Percentiles rank a stretch among this genome's conserved stretches.
These are phyloP conservation scores for Probosciger aterrimus DNA, from an alignment of 2,113 vertebrate species.

Conservation along the genomic window DNA sequence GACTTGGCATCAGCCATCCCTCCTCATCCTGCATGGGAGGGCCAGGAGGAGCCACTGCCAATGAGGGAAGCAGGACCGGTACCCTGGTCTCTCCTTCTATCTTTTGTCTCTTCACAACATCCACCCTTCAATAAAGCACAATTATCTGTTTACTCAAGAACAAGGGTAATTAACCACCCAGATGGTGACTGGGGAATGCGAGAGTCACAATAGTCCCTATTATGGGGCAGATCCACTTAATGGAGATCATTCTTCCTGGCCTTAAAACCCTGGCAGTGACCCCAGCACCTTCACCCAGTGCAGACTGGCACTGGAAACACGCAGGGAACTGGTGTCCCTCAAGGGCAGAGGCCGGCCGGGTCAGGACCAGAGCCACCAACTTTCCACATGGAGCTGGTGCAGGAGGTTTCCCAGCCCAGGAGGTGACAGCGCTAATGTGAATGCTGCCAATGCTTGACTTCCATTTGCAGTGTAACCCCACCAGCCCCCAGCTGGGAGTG, in stretches of 20 bases:
- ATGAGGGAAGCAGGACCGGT: neutral
- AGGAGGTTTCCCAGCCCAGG: neutral
- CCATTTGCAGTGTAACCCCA: neutral
- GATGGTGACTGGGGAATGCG: neutral
- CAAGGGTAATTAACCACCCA: neutral
- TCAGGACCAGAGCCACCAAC: neutral
- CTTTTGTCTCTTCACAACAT: neutral
- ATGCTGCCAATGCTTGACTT: slow-evolving; percentile 16
- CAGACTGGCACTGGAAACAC: neutral
- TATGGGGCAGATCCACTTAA: neutral
- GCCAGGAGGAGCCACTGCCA: neutral
- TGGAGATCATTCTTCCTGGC: neutral
- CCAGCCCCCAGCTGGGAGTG: neutral
- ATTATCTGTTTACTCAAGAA: slow-evolving; percentile 28
- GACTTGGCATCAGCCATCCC: neutral
- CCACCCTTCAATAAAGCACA: neutral
- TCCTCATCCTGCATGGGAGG: neutral
- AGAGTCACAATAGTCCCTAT: neutral
- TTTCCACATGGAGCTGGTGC: fast-evolving
- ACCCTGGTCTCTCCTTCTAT: neutral
- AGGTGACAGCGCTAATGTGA: neutral
- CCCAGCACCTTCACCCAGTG: neutral
- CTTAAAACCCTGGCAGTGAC: neutral
- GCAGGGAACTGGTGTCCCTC: neutral
- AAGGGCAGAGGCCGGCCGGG: neutral